These are phyloP conservation scores for Verasper variegatus DNA, from an alignment of 2,113 vertebrate species.

Conservation along the genomic window DNA sequence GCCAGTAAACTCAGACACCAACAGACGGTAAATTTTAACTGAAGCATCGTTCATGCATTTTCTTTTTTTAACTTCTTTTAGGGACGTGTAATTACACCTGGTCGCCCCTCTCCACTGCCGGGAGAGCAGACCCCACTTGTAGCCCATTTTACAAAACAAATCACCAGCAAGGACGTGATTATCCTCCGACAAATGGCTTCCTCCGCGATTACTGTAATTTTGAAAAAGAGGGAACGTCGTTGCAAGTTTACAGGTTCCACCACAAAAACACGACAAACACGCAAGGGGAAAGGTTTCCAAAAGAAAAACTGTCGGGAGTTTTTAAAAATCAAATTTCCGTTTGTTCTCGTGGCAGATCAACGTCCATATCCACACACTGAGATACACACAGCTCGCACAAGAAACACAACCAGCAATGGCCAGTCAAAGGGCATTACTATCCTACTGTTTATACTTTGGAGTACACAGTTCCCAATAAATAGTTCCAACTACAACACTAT, in stretches of 20 bases:
- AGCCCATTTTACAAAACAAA: conserved; percentile 29
- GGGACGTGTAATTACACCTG: conserved; percentile 4
- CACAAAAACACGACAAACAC: conserved; percentile 50
- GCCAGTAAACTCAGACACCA: conserved; percentile 58
- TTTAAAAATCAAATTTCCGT: conserved; percentile 54
- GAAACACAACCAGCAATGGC: conserved; percentile 54
- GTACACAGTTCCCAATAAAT: conserved; percentile 66
- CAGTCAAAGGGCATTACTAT: conserved; percentile 60
- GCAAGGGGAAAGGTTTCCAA: conserved; percentile 10
- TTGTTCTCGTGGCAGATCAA: conserved; percentile 38
- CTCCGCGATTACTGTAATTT: conserved; percentile 31
- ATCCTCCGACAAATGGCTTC: conserved; percentile 64
- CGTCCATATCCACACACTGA: conserved; percentile 70
- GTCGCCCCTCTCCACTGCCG: conserved; percentile 11
- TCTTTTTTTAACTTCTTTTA: background rate
- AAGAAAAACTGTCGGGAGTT: conserved; percentile 36
- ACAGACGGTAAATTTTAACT: conserved; percentile 35
- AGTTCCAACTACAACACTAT: conserved; percentile 69
- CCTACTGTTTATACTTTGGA: conserved; percentile 67
- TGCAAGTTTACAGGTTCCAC: conserved; percentile 46
- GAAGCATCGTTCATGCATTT: conserved; percentile 24
- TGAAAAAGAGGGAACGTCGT: conserved; percentile 34
- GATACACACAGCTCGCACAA: conserved; percentile 59
- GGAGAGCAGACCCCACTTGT: conserved; percentile 21
- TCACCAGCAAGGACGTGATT: conserved; percentile 9